A percentile compares a stretch with the other conserved stretches of the same genome.
phyloP scores from a whole-genome alignment of 2,113 vertebrate genomes.

The Catharus bicknelli region DNA sequence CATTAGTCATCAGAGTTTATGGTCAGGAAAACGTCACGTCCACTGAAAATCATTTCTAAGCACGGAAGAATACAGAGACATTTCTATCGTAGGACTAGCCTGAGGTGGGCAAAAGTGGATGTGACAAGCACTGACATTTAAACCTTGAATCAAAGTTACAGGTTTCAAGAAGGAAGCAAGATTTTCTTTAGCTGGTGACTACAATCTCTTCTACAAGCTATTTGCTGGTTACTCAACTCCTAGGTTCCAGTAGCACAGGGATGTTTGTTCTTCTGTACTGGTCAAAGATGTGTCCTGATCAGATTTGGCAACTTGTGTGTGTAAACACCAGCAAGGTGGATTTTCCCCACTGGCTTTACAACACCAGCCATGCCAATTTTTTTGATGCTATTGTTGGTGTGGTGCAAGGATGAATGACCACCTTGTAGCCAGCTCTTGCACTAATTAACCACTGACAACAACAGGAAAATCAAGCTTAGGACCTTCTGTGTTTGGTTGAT shows the following conservation, averaged over 20 bases:
- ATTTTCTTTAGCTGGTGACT: background rate
- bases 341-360: background rate
- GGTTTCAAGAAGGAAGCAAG: background rate
- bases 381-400: background rate
- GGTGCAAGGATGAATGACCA: background rate
- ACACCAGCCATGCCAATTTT: background rate
- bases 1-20: conserved; percentile 19
- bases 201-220: background rate
- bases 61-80: background rate
- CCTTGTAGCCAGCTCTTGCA: background rate
- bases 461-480: background rate
- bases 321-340: background rate
- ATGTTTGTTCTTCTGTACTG: background rate
- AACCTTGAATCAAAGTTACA: background rate
- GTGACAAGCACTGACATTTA: conserved; percentile 17
- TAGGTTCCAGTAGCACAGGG: background rate
- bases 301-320: background rate
- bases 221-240: background rate
- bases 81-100: background rate
- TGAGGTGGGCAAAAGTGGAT: background rate
- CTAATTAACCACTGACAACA: background rate
- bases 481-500: background rate
- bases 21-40: conserved; percentile 36
- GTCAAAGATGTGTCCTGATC: background rate
- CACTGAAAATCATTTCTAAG: background rate